phyloP scores from a whole-genome alignment of 2,113 vertebrate species.

The Plotosus lineatus region DNA sequence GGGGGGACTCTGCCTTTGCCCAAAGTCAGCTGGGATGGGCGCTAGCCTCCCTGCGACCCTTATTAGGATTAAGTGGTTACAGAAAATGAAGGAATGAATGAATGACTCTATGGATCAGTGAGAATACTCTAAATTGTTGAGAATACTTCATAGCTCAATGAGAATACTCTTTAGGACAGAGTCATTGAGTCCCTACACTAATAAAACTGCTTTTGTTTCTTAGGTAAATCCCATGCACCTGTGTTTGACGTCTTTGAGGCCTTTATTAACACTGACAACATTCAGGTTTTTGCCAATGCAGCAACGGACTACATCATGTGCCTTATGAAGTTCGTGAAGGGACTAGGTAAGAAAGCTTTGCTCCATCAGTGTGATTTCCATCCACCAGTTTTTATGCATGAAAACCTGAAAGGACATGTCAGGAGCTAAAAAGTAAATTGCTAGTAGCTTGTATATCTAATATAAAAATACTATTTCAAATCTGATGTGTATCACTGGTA shows the following conservation, averaged over 20 bases:
- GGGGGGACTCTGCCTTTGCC: too few relatives aligned
- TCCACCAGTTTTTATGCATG: background rate
- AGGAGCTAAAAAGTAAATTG: background rate
- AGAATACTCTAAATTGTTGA: background rate
- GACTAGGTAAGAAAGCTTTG: slow-evolving; percentile 78
- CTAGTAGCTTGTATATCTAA: too few relatives aligned
- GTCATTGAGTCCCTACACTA: background rate
- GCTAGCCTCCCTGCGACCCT: too few relatives aligned
- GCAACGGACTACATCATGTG: slow-evolving; percentile 99
- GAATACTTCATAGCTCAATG: background rate
- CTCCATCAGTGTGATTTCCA: background rate
- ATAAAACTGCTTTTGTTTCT: background rate
- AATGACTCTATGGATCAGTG: slow-evolving; percentile 86
- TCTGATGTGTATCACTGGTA: too few relatives aligned
- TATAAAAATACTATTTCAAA: background rate
- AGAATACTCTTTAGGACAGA: too few relatives aligned
- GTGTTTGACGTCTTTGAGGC: slow-evolving; percentile 99
- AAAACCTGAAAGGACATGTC: background rate
- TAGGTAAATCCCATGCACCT: slow-evolving; percentile 91
- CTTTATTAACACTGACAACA: slow-evolving; percentile 95
- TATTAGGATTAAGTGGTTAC: too few relatives aligned
- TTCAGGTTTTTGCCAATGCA: slow-evolving; percentile 97
- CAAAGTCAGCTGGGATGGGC: too few relatives aligned
- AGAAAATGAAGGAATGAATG: too few relatives aligned
- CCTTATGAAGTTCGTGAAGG: slow-evolving; percentile 99